phyloP scores from a whole-genome alignment of 2,797 vertebrate genomes.

The Sylvia borin region DNA sequence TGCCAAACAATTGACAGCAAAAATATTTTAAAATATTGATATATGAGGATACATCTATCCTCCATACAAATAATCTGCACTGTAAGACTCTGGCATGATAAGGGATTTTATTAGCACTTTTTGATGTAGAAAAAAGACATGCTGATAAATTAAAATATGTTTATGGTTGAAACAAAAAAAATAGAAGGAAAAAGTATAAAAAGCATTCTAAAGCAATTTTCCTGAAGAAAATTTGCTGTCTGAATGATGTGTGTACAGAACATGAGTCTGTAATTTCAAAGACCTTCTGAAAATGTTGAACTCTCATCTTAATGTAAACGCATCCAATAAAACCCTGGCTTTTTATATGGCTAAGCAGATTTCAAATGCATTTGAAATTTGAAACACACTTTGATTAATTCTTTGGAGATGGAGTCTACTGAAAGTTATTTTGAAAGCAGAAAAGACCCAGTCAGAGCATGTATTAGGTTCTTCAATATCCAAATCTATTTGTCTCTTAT shows the following conservation, averaged over 20 bases:
- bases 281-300: background rate
- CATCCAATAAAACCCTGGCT: background rate
- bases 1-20: background rate
- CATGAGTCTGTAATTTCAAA: background rate
- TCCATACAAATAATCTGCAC: background rate
- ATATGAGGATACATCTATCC: background rate
- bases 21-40: background rate
- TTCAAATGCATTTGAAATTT: constrained; percentile 26
- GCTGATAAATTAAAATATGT: background rate
- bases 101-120: background rate
- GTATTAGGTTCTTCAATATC: background rate
- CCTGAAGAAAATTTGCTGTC: background rate
- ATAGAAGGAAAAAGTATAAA: background rate
- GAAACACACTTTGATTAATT: background rate
- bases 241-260: background rate
- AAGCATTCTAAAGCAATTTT: background rate
- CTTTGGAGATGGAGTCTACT: background rate
- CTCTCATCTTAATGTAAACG: background rate
- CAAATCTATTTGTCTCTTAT: background rate
- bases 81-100: background rate
- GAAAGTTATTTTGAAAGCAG: background rate
- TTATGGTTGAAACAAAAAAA: background rate
- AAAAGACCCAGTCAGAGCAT: background rate
- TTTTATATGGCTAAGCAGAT: background rate
- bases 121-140: background rate